A percentile compares a stretch with the other conserved stretches of the same genome.
phyloP scores from a whole-genome alignment of 2,797 vertebrate species.

The Danio jaintianensis region DNA sequence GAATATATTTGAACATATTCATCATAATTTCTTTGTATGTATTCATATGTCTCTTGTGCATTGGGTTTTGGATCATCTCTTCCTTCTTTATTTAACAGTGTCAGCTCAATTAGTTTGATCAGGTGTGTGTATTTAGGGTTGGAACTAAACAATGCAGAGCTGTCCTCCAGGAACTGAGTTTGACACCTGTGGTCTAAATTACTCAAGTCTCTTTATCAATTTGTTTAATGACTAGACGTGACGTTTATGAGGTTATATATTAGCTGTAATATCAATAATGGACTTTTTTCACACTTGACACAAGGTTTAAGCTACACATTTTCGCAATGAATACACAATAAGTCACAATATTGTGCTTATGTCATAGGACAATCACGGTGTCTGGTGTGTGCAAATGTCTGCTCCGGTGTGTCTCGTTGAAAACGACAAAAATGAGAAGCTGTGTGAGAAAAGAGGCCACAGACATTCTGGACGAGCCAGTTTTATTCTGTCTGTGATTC shows the following conservation, averaged over 20 bases:
- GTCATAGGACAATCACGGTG: too few species aligned
- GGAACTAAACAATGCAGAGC: too few species aligned
- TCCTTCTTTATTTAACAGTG: too few species aligned
- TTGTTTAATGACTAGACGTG: not conserved
- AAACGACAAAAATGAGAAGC: slow-evolving; percentile 44
- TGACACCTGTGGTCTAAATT: not conserved
- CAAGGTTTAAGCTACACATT: not conserved
- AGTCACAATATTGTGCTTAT: too few species aligned
- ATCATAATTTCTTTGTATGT: too few species aligned
- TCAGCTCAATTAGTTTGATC: too few species aligned
- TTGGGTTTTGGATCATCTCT: too few species aligned
- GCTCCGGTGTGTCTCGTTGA: slow-evolving; percentile 65
- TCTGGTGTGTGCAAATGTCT: slow-evolving; percentile 43
- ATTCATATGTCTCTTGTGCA: too few species aligned
- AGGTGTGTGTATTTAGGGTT: too few species aligned
- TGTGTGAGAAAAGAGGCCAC: slow-evolving; percentile 59
- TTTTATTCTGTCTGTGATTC: slow-evolving; percentile 65
- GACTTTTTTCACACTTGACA: not conserved
- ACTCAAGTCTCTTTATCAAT: not conserved
- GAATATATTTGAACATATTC: too few species aligned
- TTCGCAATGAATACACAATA: too few species aligned
- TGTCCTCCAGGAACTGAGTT: too few species aligned
- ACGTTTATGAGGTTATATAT: not conserved
- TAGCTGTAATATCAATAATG: not conserved
- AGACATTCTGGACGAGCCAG: slow-evolving; percentile 56